Conservation (phyloP, 2,113 vertebrate species). For the Psephotus haematonotus region DNA sequence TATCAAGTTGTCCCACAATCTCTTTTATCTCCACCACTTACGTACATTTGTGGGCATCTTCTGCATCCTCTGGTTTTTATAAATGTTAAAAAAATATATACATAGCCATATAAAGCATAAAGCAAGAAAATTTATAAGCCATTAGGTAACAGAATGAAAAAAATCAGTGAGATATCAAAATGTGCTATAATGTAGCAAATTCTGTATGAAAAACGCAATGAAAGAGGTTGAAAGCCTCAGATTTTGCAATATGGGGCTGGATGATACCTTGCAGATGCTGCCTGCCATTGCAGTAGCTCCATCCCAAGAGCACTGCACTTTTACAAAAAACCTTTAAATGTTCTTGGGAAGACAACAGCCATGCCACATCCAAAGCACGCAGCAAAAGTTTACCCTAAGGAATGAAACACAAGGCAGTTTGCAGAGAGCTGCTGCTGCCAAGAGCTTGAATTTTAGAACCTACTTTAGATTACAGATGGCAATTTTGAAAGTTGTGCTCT, state of each 20-base stretch:
- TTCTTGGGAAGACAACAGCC: not conserved
- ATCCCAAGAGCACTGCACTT: not conserved
- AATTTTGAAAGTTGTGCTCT: not conserved
- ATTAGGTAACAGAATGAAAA: not conserved
- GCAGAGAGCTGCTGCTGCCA: not conserved
- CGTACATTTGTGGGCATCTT: not conserved
- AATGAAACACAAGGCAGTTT: not conserved
- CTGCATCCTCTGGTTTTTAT: not conserved
- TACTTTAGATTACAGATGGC: not conserved
- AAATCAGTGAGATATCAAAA: not conserved
- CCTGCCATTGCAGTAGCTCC: not conserved
- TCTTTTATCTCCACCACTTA: not conserved
- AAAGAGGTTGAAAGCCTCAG: not conserved
- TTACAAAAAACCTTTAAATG: not conserved
- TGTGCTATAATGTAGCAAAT: rapidly evolving
- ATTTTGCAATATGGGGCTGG: not conserved
- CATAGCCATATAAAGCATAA: not conserved
- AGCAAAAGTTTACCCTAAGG: not conserved
- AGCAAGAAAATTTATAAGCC: not conserved
- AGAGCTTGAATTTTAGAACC: not conserved
- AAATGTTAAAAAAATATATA: not conserved
- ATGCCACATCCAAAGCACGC: rapidly evolving
- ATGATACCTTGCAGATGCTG: not conserved
- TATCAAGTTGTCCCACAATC: rapidly evolving
- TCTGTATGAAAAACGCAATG: not conserved